Evolutionary conservation across 92 coral and sea anemone species (phyloP), one percentile per base, ranked within the genome.

Genomic region (Meandrina meandrites): DNA sequence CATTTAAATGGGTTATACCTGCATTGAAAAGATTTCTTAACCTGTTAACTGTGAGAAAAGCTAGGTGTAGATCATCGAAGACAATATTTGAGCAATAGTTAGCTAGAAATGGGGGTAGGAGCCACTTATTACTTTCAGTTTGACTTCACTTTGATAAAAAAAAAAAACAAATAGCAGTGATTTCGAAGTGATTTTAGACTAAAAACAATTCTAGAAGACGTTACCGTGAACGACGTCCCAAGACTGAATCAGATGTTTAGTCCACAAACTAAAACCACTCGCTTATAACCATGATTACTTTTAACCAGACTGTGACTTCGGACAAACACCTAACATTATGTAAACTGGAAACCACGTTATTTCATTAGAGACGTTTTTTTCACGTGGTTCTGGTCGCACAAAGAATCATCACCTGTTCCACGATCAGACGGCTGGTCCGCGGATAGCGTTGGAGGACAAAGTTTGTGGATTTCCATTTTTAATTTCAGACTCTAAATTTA

Each of bases 71-170:
- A 35, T 34, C 9, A 32, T 64, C 30, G 14, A 8, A 10, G 47
- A 9, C 85, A 66, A 81, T 81, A 80, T 36, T 81, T 79, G 71
- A 58, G 27, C 51, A 79, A 51, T 40, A 48, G 81, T 18, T 34
- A 16, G 54, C 8, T 11, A 75, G 13, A 75, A 42, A 62, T 62
- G 31, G 28, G 78, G n/a, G n/a, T n/a, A n/a, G n/a, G n/a, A n/a
- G 4, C 84, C 70, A 34, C 35, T 37, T 35, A 37, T 60, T 80
- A 27, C 40, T 50, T 24, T 45, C 35, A 42, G 27, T 27, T 28
- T 81, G 9, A 81, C 8, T 24, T 81, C 57, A 81, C 28, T 40
- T 64, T 10, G 8, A 80, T 57, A 2, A 80, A 32, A 24, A 64
- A 80, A 32, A 24, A 64, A 80, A 37, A 80, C 50, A 37, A 60